Percentiles rank a stretch among this genome's conserved stretches.
Conservation (phyloP, 2,113 vertebrate genomes). For the Entosphenus tridentatus region DNA sequence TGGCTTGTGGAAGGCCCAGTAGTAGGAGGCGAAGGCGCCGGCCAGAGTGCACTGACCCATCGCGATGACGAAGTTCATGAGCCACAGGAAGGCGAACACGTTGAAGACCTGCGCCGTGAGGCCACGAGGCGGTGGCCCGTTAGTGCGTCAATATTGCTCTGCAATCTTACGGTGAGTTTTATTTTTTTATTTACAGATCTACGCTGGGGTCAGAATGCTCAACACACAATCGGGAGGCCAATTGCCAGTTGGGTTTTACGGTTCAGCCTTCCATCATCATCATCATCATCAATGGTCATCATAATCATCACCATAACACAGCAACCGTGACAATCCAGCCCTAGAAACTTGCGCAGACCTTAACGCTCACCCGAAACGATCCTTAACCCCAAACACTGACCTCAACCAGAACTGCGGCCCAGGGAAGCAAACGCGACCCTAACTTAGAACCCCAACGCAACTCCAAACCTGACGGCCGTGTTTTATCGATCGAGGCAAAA, state of each 20-base stretch:
- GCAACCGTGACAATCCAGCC: too few species aligned
- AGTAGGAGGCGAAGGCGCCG: conserved; percentile 77
- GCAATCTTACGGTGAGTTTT: not conserved
- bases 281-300: too few species aligned
- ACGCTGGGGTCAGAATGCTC: conserved; percentile 11
- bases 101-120: conserved; percentile 58
- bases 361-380: too few species aligned
- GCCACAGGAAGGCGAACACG: conserved; percentile 67
- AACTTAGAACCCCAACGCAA: too few species aligned
- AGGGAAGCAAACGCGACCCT: too few species aligned
- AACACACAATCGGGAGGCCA: conserved; percentile 55
- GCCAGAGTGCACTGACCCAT: conserved; percentile 78
- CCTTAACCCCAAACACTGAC: too few species aligned
- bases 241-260: conserved; percentile 20
- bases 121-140: not conserved
- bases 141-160: not conserved
- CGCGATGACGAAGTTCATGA: conserved; percentile 68
- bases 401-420: too few species aligned
- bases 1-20: conserved; percentile 73
- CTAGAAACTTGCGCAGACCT: too few species aligned
- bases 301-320: too few species aligned
- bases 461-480: too few species aligned
- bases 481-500: too few species aligned
- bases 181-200: not conserved
- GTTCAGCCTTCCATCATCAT: too few species aligned